These are phyloP conservation scores for Cyrtodaria siliqua DNA, from an alignment of 2,888 invertebrate genomes.

Conservation along the genomic window DNA sequence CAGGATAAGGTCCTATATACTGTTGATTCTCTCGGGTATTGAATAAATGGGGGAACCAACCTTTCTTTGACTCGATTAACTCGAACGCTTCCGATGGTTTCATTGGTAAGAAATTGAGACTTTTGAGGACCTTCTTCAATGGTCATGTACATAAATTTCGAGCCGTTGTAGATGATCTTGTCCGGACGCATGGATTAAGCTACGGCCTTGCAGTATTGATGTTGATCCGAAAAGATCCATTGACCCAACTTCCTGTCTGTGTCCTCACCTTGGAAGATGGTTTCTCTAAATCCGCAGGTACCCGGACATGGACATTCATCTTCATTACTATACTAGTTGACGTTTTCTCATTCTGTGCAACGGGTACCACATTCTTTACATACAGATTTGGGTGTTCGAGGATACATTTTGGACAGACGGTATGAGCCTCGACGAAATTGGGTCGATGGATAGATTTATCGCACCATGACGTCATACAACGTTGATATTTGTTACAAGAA, in stretches of 20 bases:
- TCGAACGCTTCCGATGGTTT: slow-evolving; percentile 52
- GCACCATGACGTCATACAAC: slow-evolving; percentile 27
- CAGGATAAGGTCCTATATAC: slow-evolving; percentile 47
- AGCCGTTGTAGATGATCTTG: slow-evolving; percentile 45
- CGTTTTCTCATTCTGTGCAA: slow-evolving; percentile 11
- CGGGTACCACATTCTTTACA: slow-evolving; percentile 23
- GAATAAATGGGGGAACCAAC: slow-evolving; percentile 50
- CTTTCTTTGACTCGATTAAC: slow-evolving; percentile 50
- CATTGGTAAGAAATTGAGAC: slow-evolving; percentile 42
- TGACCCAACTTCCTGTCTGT: slow-evolving; percentile 24
- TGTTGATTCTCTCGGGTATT: slow-evolving; percentile 51
- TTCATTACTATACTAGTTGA: slow-evolving; percentile 1
- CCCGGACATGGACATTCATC: slow-evolving; percentile 33
- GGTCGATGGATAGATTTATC: slow-evolving; percentile 24
- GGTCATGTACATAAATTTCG: slow-evolving; percentile 50
- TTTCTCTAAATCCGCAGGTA: slow-evolving; percentile 45
- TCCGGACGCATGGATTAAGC: slow-evolving; percentile 34
- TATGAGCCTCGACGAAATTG: slow-evolving; percentile 34
- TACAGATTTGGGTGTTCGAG: slow-evolving; percentile 4
- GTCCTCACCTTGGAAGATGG: slow-evolving; percentile 28
- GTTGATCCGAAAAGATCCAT: slow-evolving; percentile 34
- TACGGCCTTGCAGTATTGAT: slow-evolving; percentile 24
- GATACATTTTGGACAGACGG: slow-evolving; percentile 20
- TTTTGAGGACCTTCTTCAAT: slow-evolving; percentile 20
- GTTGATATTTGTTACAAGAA: slow-evolving; percentile 7